Evolutionary conservation across 2,888 invertebrate species (phyloP), one percentile per base, ranked within the genome.

Genomic region (Cistogaster globosa): DNA sequence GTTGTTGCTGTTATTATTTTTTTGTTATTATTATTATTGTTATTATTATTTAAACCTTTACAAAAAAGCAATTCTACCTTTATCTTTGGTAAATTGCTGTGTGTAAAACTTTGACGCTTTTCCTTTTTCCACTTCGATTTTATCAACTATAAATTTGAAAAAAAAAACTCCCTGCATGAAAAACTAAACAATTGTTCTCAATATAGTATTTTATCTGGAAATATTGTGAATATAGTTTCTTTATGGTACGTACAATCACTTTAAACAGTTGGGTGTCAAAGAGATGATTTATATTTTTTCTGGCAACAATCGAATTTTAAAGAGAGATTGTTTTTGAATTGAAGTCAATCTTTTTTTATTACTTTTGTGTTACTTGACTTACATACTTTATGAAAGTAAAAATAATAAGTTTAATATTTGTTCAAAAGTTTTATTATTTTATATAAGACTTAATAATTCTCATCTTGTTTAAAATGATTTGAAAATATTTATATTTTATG

Each of bases 21-120:
- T 3, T 53, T 62, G 8, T 81, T 75, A 53, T 53, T 82, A 22
- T 71, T 72, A 38, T 63, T 76, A 69, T 76, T 82, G 42, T 83
- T 76, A 82, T 76, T 82, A 71, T 71, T 83, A 77, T 77, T 83
- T 77, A 83, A 78, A 85, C 77, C 69, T 81, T 71, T 69, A 69
- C 36, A 74, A 57, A 81, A n/a, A 81, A 67, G 45, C 60, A 75
- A 83, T 75, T 78, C 75, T 85, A 85, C 69, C 85, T 85, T 85
- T 85, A 82, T 85, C 82, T 82, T 82, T 82, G 75, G 57, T 69
- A 69, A 85, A 78, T 75, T 78, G 60, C 60, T 60, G 16, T 71
- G 36, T 67, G 51, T 77, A 55, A 57, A 78, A 69, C 65, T 75
- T 82, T 85, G 78, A 71, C 53, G 75, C 58, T 82, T 74, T 79